These are phyloP conservation scores for Rhadinocentrus ornatus DNA, from an alignment of 2,797 vertebrate species.

Conservation along the genomic window DNA sequence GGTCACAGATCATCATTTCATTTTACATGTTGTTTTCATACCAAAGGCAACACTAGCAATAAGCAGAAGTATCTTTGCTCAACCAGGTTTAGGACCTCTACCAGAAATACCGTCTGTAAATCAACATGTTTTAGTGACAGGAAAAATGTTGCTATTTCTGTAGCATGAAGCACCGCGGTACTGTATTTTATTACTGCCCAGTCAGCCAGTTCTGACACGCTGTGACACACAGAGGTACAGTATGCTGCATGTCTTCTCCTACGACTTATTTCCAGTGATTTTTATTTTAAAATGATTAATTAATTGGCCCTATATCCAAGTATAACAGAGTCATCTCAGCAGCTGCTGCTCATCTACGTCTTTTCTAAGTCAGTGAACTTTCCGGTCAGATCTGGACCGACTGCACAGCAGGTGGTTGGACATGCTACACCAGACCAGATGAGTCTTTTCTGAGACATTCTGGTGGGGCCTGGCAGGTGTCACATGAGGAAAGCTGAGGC, in stretches of 20 bases:
- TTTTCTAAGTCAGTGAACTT: conserved; percentile 9
- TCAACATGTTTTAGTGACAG: conserved; percentile 70
- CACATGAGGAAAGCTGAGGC: conserved; percentile 42
- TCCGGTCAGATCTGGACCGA: conserved; percentile 24
- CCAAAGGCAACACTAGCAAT: conserved; percentile 15
- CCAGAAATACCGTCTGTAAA: conserved; percentile 73
- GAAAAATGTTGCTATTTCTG: conserved; percentile 74
- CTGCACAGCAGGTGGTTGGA: conserved; percentile 43
- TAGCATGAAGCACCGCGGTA: conserved; percentile 46
- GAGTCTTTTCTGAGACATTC: conserved; percentile 23
- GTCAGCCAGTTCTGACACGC: conserved; percentile 52
- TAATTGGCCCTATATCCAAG: background rate
- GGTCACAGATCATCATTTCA: conserved; percentile 17
- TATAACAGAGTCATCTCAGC: conserved; percentile 3
- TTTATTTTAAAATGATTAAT: conserved; percentile 15
- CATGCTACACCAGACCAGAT: background rate
- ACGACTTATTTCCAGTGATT: background rate
- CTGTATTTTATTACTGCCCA: conserved; percentile 71
- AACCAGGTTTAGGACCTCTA: conserved; percentile 19
- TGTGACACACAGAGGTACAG: conserved; percentile 32
- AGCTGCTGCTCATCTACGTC: background rate
- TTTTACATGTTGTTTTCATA: conserved; percentile 45
- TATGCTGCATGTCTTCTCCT: conserved; percentile 14
- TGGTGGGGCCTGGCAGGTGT: conserved; percentile 51
- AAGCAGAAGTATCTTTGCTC: conserved; percentile 27